Conservation (phyloP, 2,888 invertebrate genomes). For the Bhutanitis thaidina region DNA sequence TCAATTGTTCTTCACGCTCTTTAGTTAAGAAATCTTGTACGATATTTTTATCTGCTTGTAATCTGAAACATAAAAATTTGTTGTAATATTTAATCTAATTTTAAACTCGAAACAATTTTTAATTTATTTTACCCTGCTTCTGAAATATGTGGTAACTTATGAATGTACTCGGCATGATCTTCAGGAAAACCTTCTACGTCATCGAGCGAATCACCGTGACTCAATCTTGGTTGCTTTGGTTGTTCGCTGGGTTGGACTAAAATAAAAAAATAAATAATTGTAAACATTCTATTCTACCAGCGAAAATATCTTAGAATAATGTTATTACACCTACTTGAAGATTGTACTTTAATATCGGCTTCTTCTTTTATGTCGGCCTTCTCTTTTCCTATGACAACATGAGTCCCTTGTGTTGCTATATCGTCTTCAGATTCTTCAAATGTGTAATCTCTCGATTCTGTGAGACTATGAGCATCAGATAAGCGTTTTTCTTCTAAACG, state of each 20-base stretch:
- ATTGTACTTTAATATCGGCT: conserved; percentile 42
- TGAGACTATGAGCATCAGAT: conserved; percentile 72
- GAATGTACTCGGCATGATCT: conserved; percentile 68
- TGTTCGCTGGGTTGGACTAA: conserved; percentile 47
- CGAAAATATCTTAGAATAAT: background rate
- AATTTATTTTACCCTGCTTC: conserved; percentile 60
- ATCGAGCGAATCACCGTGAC: conserved; percentile 73
- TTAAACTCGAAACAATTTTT: background rate
- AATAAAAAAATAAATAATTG: conserved; percentile 22
- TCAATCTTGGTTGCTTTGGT: conserved; percentile 52
- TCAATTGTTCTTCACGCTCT: conserved; percentile 62
- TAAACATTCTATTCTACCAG: too few relatives aligned
- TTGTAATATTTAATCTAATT: background rate
- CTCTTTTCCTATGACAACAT: conserved; percentile 56
- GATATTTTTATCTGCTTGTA: conserved; percentile 46
- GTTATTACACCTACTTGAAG: conserved; percentile 3
- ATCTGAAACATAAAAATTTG: conserved; percentile 34
- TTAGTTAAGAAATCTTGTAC: conserved; percentile 53
- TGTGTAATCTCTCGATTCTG: conserved; percentile 74
- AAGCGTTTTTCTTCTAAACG: conserved; percentile 69
- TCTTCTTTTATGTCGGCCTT: conserved; percentile 50
- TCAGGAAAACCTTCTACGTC: conserved; percentile 77
- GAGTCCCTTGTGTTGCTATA: conserved; percentile 66
- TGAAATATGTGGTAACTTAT: conserved; percentile 69
- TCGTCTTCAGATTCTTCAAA: conserved; percentile 78